Base-by-base conservation (phyloP, 2,113 vertebrate genomes). In the Aramus guarauna region DNA sequence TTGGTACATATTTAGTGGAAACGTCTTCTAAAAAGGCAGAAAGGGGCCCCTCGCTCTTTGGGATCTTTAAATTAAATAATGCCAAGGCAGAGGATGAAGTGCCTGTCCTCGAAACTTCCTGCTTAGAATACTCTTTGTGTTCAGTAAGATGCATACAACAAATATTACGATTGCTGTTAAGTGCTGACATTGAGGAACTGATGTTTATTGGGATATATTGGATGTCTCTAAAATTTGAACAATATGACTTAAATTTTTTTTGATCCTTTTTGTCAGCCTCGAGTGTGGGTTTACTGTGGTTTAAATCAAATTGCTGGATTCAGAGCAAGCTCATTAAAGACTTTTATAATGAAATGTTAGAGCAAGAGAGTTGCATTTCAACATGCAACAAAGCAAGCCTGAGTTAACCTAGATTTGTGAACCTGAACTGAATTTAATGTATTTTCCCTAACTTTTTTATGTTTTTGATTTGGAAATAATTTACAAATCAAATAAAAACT, bases 231-330 rank as follows among this genome's bases (percentile, higher is more conserved):
- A 85, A 37, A 75, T 68, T 56, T 60, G 58, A 92, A 79, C 12
- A 63, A 36, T 39, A 32, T 19, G 27, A 47, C 19, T 83, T 76
- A 53, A 43, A 53, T 72, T 86, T 66, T 22, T 77, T 85, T 81
- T 78, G 21, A 41, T 92, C 45, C 22, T 67, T 86, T 89, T 81
- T 89, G 52, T 36, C 23, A 67, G 22, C 22, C 15, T 45, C 2
- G 59, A 21, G 16, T 45, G 24, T 86, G 50, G 20, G 62, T 85
- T 90, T 93, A 75, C 62, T 85, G 15, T 67, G 12, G 79, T 91
- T 90, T 88, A 75, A 75, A 91, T 87, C 34, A 93, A 81, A 56
- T 68, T 68, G 4, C 48, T 85, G 32, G 17, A 48, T 94, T 87
- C 43, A 68, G 77, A 79, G 34, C 21, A 66, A 90, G 50, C 30